Conservation (phyloP, 2,113 vertebrate genomes). For the Fregata magnificens region DNA sequence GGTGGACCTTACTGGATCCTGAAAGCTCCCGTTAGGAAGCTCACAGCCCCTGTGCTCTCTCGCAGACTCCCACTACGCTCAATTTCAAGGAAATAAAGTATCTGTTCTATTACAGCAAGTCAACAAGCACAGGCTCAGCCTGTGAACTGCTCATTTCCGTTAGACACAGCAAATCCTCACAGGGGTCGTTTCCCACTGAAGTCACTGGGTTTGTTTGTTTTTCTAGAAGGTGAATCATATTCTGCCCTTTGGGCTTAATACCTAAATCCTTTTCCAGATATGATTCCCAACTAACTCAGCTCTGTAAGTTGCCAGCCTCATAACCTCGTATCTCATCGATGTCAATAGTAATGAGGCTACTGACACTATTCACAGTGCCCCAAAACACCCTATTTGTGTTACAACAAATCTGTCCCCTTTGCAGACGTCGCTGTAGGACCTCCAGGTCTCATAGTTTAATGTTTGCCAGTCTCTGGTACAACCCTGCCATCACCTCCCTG, state of each 20-base stretch:
- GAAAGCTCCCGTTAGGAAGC: rapidly evolving
- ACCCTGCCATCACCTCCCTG: neutral
- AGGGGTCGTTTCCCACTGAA: neutral
- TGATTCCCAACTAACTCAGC: neutral
- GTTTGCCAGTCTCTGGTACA: neutral
- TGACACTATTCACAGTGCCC: neutral
- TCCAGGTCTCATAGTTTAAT: neutral
- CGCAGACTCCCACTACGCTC: neutral
- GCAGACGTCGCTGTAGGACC: neutral
- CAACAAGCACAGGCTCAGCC: neutral
- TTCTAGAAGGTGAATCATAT: neutral
- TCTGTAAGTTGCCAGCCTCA: neutral
- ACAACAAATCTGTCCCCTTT: neutral
- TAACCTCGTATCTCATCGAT: rapidly evolving
- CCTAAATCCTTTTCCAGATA: neutral
- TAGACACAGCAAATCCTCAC: neutral
- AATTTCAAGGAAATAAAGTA: neutral
- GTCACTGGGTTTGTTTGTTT: neutral
- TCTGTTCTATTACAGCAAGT: neutral
- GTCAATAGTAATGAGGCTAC: rapidly evolving
- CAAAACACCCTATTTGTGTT: neutral
- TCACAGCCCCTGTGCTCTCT: neutral
- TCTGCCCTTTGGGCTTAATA: neutral
- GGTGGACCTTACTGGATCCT: neutral
- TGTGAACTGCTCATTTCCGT: neutral